Percentiles rank a stretch among this genome's conserved stretches.
phyloP scores from a whole-genome alignment of 2,113 vertebrate genomes.

The Cyphomyrus discorhynchus region DNA sequence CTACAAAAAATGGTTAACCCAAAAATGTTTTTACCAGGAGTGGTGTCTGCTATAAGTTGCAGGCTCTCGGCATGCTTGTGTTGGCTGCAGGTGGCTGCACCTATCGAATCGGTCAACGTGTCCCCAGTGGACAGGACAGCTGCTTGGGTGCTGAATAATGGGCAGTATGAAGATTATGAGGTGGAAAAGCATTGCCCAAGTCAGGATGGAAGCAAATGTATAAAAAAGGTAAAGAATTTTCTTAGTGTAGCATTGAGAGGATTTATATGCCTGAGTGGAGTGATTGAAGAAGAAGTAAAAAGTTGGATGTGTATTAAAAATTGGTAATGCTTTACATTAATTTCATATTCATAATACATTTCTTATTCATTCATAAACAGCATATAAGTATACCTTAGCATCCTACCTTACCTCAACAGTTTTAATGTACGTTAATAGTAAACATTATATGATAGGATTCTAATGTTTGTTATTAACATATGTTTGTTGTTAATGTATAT shows the following conservation, averaged over 20 bases:
- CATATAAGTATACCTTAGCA: not conserved
- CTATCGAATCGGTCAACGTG: slow-evolving; percentile 81
- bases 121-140: slow-evolving; percentile 95
- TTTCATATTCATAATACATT: not conserved
- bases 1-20: not conserved
- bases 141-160: slow-evolving; percentile 91
- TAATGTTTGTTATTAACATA: not conserved
- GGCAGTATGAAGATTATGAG: slow-evolving; percentile 84
- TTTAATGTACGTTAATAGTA: not conserved
- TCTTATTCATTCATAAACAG: not conserved
- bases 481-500: not conserved
- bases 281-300: not conserved
- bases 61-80: slow-evolving; percentile 10
- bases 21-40: not conserved
- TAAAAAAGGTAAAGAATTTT: slow-evolving; percentile 73
- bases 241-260: not conserved
- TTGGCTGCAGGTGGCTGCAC: slow-evolving; percentile 69
- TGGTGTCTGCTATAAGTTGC: not conserved
- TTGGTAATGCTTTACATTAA: not conserved
- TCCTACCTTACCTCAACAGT: not conserved
- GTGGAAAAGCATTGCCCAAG: slow-evolving; percentile 51
- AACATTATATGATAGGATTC: not conserved
- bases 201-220: slow-evolving; percentile 67
- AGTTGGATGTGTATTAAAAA: not conserved
- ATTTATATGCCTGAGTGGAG: not conserved